Conservation (phyloP, 2,888 invertebrate genomes). For the Scrobipalpa costella region DNA sequence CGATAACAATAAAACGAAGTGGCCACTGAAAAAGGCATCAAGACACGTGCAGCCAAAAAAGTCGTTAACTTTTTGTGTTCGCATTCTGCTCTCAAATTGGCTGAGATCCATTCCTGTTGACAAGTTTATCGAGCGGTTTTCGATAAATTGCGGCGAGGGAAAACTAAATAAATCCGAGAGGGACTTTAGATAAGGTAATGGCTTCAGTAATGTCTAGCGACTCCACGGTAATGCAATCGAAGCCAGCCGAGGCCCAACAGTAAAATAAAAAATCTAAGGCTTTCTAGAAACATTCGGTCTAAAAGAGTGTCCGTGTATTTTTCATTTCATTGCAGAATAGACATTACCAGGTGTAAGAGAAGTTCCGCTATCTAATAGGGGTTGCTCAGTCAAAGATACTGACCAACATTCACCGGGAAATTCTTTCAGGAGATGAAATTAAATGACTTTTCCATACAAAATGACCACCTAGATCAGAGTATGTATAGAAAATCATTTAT, state of each 20-base stretch:
- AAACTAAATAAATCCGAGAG: slow-evolving; percentile 81
- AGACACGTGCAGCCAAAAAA: slow-evolving; percentile 51
- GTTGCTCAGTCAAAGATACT: too few relatives aligned
- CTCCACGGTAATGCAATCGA: slow-evolving; percentile 78
- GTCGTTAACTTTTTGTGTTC: slow-evolving; percentile 66
- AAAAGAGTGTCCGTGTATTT: too few relatives aligned
- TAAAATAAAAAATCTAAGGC: too few relatives aligned
- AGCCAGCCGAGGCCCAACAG: slow-evolving; percentile 47
- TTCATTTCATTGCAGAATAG: too few relatives aligned
- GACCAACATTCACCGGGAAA: too few relatives aligned
- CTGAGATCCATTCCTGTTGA: slow-evolving; percentile 79
- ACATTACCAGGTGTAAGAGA: too few relatives aligned
- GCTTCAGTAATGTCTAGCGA: slow-evolving; percentile 77
- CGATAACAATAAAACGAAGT: slow-evolving; percentile 15
- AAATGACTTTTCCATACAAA: too few relatives aligned
- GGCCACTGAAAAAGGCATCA: slow-evolving; percentile 29
- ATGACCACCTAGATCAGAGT: too few relatives aligned
- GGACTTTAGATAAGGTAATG: slow-evolving; percentile 82
- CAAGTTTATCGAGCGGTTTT: slow-evolving; percentile 81
- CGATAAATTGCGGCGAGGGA: slow-evolving; percentile 81
- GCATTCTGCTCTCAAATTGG: slow-evolving; percentile 74
- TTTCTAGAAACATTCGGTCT: too few relatives aligned
- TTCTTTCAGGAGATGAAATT: too few relatives aligned
- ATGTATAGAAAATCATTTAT: too few relatives aligned
- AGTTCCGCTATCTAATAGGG: too few relatives aligned